phyloP scores from a whole-genome alignment of 2,113 vertebrate genomes.

The Crotophaga sulcirostris region DNA sequence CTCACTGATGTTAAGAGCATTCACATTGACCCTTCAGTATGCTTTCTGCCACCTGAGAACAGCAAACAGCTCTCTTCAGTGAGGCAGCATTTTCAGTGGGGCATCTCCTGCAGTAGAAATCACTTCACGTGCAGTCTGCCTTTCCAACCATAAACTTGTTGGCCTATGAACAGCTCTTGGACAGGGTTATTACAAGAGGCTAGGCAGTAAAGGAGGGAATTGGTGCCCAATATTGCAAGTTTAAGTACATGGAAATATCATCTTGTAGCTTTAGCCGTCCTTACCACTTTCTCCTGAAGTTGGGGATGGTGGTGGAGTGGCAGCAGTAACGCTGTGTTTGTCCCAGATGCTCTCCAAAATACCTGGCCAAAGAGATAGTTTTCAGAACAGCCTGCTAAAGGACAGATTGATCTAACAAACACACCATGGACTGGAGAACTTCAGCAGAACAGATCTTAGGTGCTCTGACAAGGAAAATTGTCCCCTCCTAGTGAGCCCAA shows the following conservation, averaged over 20 bases:
- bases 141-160: not conserved
- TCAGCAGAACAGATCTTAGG: rapidly evolving
- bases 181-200: not conserved
- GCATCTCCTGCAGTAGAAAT: not conserved
- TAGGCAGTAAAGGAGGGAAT: not conserved
- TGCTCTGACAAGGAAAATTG: not conserved
- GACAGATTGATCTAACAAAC: not conserved
- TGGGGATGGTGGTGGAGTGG: conserved; percentile 95
- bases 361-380: conserved; percentile 74
- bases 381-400: not conserved
- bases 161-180: not conserved
- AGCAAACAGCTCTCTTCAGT: not conserved
- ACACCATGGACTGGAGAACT: not conserved
- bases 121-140: not conserved
- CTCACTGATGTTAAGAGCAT: not conserved
- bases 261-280: not conserved
- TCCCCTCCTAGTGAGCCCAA: not conserved
- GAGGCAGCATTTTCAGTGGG: not conserved
- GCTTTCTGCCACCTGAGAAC: not conserved
- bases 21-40: not conserved
- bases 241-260: not conserved
- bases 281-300: conserved; percentile 93
- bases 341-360: conserved; percentile 97
- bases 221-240: not conserved
- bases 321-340: conserved; percentile 93